Evolutionary conservation across 2,113 vertebrate genomes (phyloP).

Genomic region (Melanerpes formicivorus): DNA sequence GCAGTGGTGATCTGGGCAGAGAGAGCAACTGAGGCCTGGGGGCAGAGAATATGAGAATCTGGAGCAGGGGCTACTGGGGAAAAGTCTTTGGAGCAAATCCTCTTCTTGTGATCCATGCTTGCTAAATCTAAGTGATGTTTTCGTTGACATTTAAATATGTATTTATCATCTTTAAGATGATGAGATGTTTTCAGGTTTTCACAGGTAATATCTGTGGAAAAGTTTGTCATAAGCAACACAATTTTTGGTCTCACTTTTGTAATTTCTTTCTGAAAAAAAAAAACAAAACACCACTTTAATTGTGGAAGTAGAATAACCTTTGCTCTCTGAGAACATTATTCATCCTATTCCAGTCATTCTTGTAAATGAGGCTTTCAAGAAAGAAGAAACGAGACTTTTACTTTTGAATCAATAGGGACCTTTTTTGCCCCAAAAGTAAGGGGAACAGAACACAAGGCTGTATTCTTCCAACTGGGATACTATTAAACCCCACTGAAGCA

Average conservation of each 20-base stretch:
- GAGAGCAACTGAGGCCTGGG: not conserved
- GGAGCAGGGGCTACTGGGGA: not conserved
- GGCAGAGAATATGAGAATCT: not conserved
- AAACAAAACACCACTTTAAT: not conserved
- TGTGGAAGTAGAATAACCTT: conserved; percentile 15
- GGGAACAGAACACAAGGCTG: conserved; percentile 29
- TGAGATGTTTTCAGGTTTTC: not conserved
- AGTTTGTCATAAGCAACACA: not conserved
- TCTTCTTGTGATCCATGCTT: not conserved
- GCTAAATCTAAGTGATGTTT: not conserved
- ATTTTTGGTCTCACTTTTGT: not conserved
- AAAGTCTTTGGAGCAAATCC: not conserved
- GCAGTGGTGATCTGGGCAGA: not conserved
- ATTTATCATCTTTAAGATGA: not conserved
- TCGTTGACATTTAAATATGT: fast-evolving
- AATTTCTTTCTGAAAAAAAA: not conserved
- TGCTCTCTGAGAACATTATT: conserved; percentile 21
- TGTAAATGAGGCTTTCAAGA: conserved; percentile 18
- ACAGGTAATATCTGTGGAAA: not conserved
- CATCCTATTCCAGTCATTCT: not conserved
- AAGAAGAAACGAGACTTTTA: conserved; percentile 22
- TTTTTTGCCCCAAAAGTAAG: conserved; percentile 19
- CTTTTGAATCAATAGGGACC: not conserved
- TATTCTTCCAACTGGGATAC: conserved; percentile 23
- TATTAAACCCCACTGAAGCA: conserved; percentile 29